phyloP scores from a whole-genome alignment of 2,113 vertebrate species.

The Semicossyphus pulcher region DNA sequence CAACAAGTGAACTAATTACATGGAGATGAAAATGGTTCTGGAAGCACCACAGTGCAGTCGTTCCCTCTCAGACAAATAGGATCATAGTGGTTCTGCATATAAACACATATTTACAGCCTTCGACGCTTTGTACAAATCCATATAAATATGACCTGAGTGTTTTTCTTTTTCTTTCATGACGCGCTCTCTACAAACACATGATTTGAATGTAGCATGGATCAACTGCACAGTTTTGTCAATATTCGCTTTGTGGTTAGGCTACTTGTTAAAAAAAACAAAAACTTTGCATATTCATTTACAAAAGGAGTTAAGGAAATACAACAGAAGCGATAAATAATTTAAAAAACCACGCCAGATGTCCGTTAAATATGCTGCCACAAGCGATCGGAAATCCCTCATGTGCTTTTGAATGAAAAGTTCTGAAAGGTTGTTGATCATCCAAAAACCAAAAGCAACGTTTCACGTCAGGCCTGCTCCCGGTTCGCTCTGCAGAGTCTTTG shows the following conservation, averaged over 20 bases:
- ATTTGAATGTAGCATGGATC: slow-evolving; percentile 60
- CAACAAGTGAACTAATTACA: slow-evolving; percentile 82
- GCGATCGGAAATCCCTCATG: slow-evolving; percentile 75
- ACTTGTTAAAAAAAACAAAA: slow-evolving; percentile 39
- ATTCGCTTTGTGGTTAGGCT: slow-evolving; percentile 56
- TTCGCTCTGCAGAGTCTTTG: slow-evolving; percentile 72
- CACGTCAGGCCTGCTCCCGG: slow-evolving; percentile 55
- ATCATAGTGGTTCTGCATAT: slow-evolving; percentile 86
- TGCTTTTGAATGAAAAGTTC: slow-evolving; percentile 67
- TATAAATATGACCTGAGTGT: slow-evolving; percentile 89
- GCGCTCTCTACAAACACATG: slow-evolving; percentile 56
- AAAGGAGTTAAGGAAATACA: slow-evolving; percentile 72
- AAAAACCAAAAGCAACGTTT: slow-evolving; percentile 48
- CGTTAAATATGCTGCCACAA: slow-evolving; percentile 78
- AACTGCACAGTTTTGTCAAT: slow-evolving; percentile 70
- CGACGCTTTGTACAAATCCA: slow-evolving; percentile 84
- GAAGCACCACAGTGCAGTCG: slow-evolving; percentile 77
- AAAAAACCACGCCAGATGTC: slow-evolving; percentile 81
- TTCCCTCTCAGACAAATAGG: slow-evolving; percentile 76
- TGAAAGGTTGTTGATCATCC: slow-evolving; percentile 63
- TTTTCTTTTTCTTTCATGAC: too few relatives aligned
- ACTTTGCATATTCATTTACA: slow-evolving; percentile 76
- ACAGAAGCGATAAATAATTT: slow-evolving; percentile 82
- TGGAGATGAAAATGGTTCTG: slow-evolving; percentile 76
- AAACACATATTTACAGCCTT: slow-evolving; percentile 87